These are phyloP conservation scores for Spatulosminthurus flaviceps DNA, from an alignment of 2,888 invertebrate species.

Conservation along the genomic window DNA sequence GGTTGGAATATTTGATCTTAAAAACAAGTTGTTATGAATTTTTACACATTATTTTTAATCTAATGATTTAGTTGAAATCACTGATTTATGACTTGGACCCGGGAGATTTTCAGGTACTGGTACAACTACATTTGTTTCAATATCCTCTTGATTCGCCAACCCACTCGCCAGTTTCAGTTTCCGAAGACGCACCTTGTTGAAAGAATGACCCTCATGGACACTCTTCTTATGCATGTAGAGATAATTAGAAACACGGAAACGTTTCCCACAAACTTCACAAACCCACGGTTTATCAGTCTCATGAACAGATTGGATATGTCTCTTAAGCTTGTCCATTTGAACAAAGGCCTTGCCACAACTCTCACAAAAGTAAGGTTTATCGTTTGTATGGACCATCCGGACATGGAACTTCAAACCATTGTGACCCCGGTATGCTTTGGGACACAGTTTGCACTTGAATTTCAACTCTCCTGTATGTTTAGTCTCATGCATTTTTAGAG, in stretches of 20 bases:
- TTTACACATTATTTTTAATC: too few species aligned
- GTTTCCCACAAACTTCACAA: constrained; percentile 22
- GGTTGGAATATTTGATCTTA: too few species aligned
- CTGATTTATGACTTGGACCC: too few species aligned
- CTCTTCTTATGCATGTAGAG: neutral
- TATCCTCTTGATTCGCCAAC: neutral
- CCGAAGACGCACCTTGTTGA: neutral
- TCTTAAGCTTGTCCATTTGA: constrained; percentile 9
- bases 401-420: constrained; percentile 18
- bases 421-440: constrained; percentile 19
- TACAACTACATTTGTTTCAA: neutral
- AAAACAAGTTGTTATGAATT: too few species aligned
- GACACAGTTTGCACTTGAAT: constrained; percentile 11
- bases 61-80: too few species aligned
- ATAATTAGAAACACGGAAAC: neutral
- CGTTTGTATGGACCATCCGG: constrained; percentile 6
- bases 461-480: neutral
- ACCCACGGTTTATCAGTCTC: neutral
- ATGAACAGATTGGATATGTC: constrained; percentile 15
- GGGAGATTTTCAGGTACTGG: too few species aligned
- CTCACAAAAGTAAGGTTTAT: neutral
- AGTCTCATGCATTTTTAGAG: neutral
- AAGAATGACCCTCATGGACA: neutral
- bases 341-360: constrained; percentile 8
- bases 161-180: neutral